Evolutionary conservation across 2,888 invertebrate species (phyloP), one percentile per base, ranked within the genome.

Genomic region (Steinernema scapterisci): DNA sequence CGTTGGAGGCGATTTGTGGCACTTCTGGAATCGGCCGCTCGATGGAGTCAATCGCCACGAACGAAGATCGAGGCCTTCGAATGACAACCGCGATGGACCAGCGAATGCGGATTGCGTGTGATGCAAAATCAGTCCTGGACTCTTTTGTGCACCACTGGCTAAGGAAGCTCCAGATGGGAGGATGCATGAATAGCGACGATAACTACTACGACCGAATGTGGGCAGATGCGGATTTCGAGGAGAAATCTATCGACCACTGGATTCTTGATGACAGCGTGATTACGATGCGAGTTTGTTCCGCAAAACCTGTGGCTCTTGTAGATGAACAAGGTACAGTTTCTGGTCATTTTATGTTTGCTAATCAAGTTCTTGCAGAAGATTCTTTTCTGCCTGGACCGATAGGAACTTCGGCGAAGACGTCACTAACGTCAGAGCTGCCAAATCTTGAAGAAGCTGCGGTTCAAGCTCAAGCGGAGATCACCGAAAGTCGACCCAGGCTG

Each of bases 231-330:
- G 25, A 44, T 2, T 44, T 76, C 19, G 71, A 72, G 16, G 76
- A 76, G 46, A 78, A 76, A 23, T 43, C 45, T 2, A 38, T 76
- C 9, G 76, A 76, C 21, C 51, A 78, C 25, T 76, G 76, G 76
- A 31, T 76, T 16, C 23, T 76, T 7, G 23, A 76, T 19, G 48
- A 71, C 21, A 38, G 56, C 11, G 45, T 75, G n/a, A 31, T 76
- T 21, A 76, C 75, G n/a, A 44, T 76, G 54, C 74, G 75, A 3
- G 44, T 75, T 1, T 46, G 63, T n/a, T 16, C 63, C 2, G 63
- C 31, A 1, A 63, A 63, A 31, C 54, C 54, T 16, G 21, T 21
- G 19, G 54, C 54, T 54, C 11, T 54, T 25, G 27, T 31, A 2
- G 63, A 63, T 25, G 63, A 31, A 3, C 63, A 63, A 63, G 63